These are phyloP conservation scores for Cephonodes hylas DNA, from an alignment of 2,888 invertebrate genomes.

Conservation along the genomic window DNA sequence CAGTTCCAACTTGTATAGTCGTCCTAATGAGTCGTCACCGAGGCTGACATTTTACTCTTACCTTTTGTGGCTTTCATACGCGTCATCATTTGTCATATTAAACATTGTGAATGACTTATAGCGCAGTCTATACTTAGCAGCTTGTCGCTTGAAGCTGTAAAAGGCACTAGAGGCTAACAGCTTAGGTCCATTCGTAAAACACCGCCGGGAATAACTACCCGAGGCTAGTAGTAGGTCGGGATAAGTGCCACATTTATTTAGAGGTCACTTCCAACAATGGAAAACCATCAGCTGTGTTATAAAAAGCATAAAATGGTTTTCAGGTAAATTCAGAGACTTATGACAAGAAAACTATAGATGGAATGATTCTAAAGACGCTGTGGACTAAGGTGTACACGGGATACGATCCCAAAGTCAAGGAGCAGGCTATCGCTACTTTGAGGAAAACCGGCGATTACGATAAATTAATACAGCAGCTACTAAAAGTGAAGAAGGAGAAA, in stretches of 20 bases:
- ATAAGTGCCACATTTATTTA: background rate
- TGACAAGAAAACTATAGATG: conserved; percentile 58
- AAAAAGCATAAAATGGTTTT: conserved; percentile 19
- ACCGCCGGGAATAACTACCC: background rate
- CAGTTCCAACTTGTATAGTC: too few relatives aligned
- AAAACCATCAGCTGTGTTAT: background rate
- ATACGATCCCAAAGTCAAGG: conserved; percentile 52
- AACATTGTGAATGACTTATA: too few relatives aligned
- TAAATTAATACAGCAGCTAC: conserved; percentile 48
- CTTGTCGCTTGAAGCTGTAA: background rate
- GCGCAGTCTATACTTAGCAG: background rate
- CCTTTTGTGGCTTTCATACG: too few relatives aligned
- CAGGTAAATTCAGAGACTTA: conserved; percentile 42
- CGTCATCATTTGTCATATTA: too few relatives aligned
- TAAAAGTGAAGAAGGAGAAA: conserved; percentile 56
- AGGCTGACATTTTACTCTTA: too few relatives aligned
- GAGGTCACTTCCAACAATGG: background rate
- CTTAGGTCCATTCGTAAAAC: background rate
- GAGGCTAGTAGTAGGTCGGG: background rate
- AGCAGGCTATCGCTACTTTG: conserved; percentile 53
- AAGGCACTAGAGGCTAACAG: background rate
- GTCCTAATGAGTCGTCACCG: too few relatives aligned
- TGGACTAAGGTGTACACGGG: conserved; percentile 64
- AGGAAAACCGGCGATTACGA: conserved; percentile 55
- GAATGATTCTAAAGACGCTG: conserved; percentile 61